These are phyloP conservation scores for Nasonovia ribisnigri DNA, from an alignment of 2,888 invertebrate species.

Conservation along the genomic window DNA sequence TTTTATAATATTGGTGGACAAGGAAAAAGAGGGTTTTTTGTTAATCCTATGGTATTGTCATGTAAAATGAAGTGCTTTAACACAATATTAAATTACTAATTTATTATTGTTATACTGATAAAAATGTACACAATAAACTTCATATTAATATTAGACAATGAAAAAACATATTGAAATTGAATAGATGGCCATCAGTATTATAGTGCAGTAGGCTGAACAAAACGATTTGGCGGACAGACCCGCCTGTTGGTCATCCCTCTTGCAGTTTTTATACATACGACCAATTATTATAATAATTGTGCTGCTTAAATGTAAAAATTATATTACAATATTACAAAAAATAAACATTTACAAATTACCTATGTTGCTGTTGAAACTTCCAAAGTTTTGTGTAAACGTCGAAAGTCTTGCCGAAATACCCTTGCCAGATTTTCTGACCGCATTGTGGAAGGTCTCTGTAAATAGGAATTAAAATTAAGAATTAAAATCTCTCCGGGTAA, in stretches of 20 bases:
- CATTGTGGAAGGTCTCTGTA: constrained; percentile 95
- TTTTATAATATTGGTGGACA: background rate
- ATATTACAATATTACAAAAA: background rate
- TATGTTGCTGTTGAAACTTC: constrained; percentile 98
- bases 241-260: background rate
- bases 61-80: background rate
- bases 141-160: background rate
- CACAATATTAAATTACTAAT: background rate
- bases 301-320: background rate
- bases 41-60: background rate
- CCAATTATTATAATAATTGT: constrained; percentile 3
- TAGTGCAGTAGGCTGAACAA: background rate
- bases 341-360: constrained; percentile 71
- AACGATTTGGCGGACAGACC: background rate
- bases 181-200: background rate
- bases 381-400: constrained; percentile 97
- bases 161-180: background rate
- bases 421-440: constrained; percentile 98
- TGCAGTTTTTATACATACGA: background rate
- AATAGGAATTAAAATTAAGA: constrained; percentile 67
- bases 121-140: background rate
- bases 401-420: constrained; percentile 95
- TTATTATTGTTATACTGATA: background rate
- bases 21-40: background rate
- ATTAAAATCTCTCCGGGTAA: constrained; percentile 16